These are phyloP conservation scores for Drosophila chauvacae DNA, from an alignment of 1,140 invertebrate species.

Conservation along the genomic window DNA sequence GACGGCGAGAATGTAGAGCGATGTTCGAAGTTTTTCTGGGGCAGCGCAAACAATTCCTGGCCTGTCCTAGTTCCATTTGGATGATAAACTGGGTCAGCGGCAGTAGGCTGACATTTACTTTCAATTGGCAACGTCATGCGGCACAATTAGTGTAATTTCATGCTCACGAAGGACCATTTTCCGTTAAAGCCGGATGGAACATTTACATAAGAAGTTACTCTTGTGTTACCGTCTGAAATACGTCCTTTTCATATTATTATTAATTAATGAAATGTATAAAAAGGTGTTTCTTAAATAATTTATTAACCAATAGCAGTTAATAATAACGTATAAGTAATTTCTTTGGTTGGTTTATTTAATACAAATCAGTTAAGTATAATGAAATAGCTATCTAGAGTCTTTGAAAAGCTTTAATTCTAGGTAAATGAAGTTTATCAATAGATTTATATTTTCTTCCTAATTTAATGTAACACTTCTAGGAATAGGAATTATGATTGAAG, in stretches of 20 bases:
- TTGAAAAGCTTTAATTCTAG: neutral
- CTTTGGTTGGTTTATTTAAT: neutral
- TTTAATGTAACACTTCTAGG: neutral
- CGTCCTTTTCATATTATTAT: neutral
- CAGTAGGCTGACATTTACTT: constrained; percentile 48
- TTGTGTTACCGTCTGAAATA: neutral
- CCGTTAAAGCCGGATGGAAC: neutral
- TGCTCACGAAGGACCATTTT: neutral
- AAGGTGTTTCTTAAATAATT: neutral
- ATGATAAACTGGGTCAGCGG: constrained; percentile 63
- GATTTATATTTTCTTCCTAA: neutral
- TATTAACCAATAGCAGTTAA: no score
- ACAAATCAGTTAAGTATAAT: neutral
- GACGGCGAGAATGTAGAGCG: constrained; percentile 5
- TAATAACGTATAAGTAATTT: no score
- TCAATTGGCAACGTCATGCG: constrained; percentile 23
- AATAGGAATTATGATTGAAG: neutral
- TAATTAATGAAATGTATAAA: neutral
- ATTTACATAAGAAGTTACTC: constrained; percentile 2
- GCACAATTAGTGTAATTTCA: constrained; percentile 22
- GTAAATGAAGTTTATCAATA: neutral
- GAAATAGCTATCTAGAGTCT: neutral
- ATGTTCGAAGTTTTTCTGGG: constrained; percentile 29
- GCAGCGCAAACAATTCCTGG: constrained; percentile 26
- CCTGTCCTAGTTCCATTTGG: constrained; percentile 47